Base-by-base conservation (phyloP, 2,888 invertebrate species). In the Temnothorax rugatulus region DNA sequence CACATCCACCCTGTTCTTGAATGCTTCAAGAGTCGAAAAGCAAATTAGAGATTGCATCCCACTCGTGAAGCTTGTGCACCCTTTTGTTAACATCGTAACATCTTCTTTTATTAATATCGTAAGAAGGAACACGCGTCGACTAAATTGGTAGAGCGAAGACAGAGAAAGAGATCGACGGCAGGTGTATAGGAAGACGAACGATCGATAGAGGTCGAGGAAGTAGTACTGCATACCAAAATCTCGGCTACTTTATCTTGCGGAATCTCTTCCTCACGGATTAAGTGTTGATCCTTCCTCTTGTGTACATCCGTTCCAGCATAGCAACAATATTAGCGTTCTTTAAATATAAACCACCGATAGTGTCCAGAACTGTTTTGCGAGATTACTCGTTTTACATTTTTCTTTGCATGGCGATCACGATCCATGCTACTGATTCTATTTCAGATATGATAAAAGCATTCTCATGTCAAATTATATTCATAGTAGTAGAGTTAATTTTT, bases 371-470 rank as follows among this genome's bases (percentile, higher is more conserved):
- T 21, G 25, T 1, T 25, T 29, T 29, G 29, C 3, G 15, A 83
- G 81, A 87, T 90, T 89, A 89, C 71, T 76, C 73, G n/a, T 38
- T 74, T 44, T 21, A 21, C 44, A 84, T 85, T 82, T 74, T 86
- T 85, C 74, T 75, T 66, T 85, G n/a, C 25, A 18, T 4, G 44
- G 4, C 44, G 29, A 34, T 11, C n/a, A 13, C 34, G 18, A 57
- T 69, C 9, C 15, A n/a, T 15, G 8, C 2, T 21, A 18, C 47
- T 34, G n/a, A 29, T 61, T 21, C 13, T 57, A 34, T 64, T 11
- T 21, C n/a, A 18, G 25, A 52, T 29, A 41, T 9, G 8, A 34
- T n/a, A 64, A 64, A 76, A 52, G 41, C 11, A 38, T 64, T 29
- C 25, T 57, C 5, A 47, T 9, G 15, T 44, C 1, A 41, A 21